These are phyloP conservation scores for Coenobita brevimanus DNA, from an alignment of 1,140 invertebrate species.

Conservation along the genomic window DNA sequence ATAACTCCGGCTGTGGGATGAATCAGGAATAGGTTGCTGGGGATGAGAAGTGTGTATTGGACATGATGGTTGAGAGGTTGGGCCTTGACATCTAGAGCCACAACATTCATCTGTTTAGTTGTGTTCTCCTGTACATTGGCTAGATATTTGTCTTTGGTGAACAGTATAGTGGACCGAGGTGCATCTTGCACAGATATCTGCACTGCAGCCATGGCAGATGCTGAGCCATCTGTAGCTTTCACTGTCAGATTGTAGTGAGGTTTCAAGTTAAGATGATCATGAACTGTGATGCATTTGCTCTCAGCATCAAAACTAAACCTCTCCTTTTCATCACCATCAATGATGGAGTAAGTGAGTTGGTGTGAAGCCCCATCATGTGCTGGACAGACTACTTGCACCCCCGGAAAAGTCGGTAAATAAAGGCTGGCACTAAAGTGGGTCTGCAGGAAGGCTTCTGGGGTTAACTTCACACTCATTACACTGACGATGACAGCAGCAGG, in stretches of 20 bases:
- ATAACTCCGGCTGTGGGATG: conserved; percentile 81
- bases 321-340: conserved; percentile 85
- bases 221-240: conserved; percentile 77
- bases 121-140: conserved; percentile 89
- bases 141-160: conserved; percentile 87
- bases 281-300: conserved; percentile 83
- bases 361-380: conserved; percentile 84
- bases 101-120: conserved; percentile 84
- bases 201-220: conserved; percentile 74
- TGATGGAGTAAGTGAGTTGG: conserved; percentile 82
- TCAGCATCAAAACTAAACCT: conserved; percentile 85
- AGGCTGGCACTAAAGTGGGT: conserved; percentile 71
- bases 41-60: conserved; percentile 90
- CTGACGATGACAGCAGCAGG: conserved; percentile 50
- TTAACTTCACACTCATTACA: conserved; percentile 92
- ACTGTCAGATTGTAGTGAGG: conserved; percentile 74
- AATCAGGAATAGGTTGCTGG: conserved; percentile 72
- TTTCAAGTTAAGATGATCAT: conserved; percentile 74
- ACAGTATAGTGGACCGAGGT: conserved; percentile 84
- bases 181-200: conserved; percentile 80
- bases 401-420: conserved; percentile 70
- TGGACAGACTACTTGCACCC: conserved; percentile 76
- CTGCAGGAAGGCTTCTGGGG: conserved; percentile 88
- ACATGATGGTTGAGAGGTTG: conserved; percentile 90
- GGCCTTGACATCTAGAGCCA: conserved; percentile 89